Percentiles rank a stretch among this genome's conserved stretches.
These are phyloP conservation scores for Numida meleagris DNA, from an alignment of 2,113 vertebrate genomes.

Conservation along the genomic window DNA sequence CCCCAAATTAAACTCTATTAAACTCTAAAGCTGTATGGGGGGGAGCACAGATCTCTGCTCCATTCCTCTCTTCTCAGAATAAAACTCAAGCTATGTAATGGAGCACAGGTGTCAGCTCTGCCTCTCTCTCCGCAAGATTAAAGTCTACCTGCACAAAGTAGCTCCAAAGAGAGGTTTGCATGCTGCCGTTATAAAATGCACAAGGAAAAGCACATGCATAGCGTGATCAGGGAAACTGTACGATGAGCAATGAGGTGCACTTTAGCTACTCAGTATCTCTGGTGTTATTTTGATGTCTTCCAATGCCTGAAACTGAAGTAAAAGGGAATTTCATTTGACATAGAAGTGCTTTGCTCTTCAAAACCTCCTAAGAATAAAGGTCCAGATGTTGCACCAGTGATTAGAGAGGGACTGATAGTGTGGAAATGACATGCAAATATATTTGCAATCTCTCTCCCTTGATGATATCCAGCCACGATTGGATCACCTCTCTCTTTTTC, in stretches of 20 bases:
- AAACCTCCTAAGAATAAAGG: neutral
- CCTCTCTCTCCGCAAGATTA: neutral
- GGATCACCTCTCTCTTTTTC: neutral
- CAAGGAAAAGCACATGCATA: neutral
- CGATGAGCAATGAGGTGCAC: neutral
- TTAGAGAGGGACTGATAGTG: neutral
- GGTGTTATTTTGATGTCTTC: neutral
- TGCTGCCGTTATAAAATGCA: neutral
- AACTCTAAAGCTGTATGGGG: neutral
- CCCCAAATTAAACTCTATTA: neutral
- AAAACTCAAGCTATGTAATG: neutral
- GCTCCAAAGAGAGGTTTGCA: neutral
- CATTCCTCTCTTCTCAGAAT: neutral
- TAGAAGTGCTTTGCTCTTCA: neutral
- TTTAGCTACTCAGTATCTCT: neutral
- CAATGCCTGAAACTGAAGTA: neutral
- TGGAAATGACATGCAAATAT: constrained; percentile 4
- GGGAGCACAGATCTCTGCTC: neutral
- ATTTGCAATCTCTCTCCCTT: neutral
- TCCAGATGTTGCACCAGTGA: neutral
- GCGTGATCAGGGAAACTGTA: neutral
- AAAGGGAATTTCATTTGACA: neutral
- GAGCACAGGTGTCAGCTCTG: neutral
- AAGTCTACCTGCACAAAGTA: constrained; percentile 3
- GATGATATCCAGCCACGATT: neutral